Conservation (phyloP, 2,797 vertebrate genomes). For the Tinamus major region DNA sequence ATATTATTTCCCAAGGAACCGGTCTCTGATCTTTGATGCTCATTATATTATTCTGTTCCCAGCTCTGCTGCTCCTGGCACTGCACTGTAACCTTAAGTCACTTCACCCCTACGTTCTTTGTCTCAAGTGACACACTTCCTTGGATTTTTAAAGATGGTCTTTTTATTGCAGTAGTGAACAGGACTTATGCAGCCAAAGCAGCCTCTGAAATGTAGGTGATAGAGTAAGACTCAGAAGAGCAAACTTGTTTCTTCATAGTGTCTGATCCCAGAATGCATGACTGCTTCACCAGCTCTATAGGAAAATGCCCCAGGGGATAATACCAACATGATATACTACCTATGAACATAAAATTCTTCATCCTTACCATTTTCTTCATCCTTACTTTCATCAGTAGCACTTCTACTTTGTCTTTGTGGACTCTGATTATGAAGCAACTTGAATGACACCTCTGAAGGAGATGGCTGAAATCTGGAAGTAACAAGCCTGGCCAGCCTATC, state of each 20-base stretch:
- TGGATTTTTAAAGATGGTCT: neutral
- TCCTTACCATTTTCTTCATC: neutral
- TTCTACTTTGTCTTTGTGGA: neutral
- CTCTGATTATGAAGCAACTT: fast-evolving
- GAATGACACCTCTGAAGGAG: neutral
- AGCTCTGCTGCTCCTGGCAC: neutral
- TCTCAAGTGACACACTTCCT: neutral
- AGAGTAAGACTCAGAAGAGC: neutral
- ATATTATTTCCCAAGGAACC: neutral
- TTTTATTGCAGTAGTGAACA: neutral
- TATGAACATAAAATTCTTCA: neutral
- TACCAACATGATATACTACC: neutral
- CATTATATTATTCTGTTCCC: fast-evolving
- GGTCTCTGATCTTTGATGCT: neutral
- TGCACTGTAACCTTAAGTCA: neutral
- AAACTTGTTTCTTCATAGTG: neutral
- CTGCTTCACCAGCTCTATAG: neutral
- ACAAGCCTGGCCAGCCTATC: conserved; percentile 73
- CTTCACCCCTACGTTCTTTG: neutral
- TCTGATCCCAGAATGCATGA: neutral
- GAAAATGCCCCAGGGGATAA: neutral
- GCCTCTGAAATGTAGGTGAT: neutral
- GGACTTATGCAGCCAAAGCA: neutral
- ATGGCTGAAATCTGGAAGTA: conserved; percentile 31
- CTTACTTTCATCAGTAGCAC: neutral